Conservation (phyloP, 2,113 vertebrate genomes). For the Oncorhynchus gorbuscha region DNA sequence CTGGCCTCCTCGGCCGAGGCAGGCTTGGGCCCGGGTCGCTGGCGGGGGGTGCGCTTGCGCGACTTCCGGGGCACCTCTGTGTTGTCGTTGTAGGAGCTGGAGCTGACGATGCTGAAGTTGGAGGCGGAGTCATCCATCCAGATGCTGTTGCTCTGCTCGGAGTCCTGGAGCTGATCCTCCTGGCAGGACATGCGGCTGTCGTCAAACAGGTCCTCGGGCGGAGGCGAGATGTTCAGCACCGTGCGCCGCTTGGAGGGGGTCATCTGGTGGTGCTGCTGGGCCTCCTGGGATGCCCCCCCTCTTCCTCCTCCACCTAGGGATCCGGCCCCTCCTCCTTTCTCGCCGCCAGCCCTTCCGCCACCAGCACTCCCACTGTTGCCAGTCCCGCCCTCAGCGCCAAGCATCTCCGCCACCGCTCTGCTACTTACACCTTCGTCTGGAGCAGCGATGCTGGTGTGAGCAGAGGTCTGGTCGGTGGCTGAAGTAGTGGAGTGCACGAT, state of each 20-base stretch:
- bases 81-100: slow-evolving; percentile 97
- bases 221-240: slow-evolving; percentile 95
- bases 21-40: slow-evolving; percentile 91
- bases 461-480: slow-evolving; percentile 86
- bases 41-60: slow-evolving; percentile 94
- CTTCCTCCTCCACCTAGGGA: slow-evolving; percentile 55
- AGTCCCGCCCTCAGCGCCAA: slow-evolving; percentile 52
- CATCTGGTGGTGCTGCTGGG: slow-evolving; percentile 83
- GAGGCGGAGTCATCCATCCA: slow-evolving; percentile 98
- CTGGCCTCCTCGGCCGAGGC: slow-evolving; percentile 82
- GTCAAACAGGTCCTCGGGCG: slow-evolving; percentile 95
- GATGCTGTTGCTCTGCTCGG: slow-evolving; percentile 97
- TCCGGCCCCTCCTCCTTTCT: slow-evolving; percentile 33
- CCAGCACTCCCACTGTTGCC: slow-evolving; percentile 22
- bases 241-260: slow-evolving; percentile 90
- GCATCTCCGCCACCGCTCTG: slow-evolving; percentile 75
- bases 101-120: slow-evolving; percentile 97
- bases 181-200: slow-evolving; percentile 97
- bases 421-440: slow-evolving; percentile 75
- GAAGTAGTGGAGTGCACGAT: slow-evolving; percentile 88
- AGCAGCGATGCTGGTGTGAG: slow-evolving; percentile 84
- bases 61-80: slow-evolving; percentile 98
- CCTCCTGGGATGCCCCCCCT: slow-evolving; percentile 77
- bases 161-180: slow-evolving; percentile 87
- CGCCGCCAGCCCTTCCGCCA: slow-evolving; percentile 40